Conservation (phyloP, 2,797 vertebrate genomes). For the Pteropus rufus region DNA sequence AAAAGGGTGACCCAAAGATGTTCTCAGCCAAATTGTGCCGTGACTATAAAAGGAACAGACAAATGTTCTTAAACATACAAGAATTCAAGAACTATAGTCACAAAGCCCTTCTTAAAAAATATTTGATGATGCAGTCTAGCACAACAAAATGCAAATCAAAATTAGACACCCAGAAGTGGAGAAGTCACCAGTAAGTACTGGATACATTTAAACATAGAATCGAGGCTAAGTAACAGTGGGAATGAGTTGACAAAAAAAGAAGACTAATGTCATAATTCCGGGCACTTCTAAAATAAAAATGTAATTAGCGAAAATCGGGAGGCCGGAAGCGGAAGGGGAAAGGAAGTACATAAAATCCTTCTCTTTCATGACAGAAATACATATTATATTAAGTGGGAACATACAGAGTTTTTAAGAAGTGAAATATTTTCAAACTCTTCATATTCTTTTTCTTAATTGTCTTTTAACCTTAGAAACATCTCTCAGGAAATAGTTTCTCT, state of each 20-base stretch:
- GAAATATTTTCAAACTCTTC: background rate
- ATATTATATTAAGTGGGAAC: background rate
- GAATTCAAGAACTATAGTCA: background rate
- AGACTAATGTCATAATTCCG: background rate
- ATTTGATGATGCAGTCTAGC: background rate
- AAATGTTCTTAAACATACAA: background rate
- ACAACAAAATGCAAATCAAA: background rate
- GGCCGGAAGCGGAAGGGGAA: background rate
- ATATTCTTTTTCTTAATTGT: background rate
- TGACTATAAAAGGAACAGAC: background rate
- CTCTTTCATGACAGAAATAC: background rate
- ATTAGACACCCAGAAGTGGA: background rate
- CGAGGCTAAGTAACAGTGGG: background rate
- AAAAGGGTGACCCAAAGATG: no score
- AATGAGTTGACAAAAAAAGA: background rate
- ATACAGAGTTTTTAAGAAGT: background rate
- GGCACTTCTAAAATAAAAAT: conserved; percentile 6
- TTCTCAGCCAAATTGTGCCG: background rate
- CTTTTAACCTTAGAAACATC: background rate
- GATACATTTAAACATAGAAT: background rate
- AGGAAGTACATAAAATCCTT: background rate
- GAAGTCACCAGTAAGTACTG: background rate
- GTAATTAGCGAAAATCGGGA: background rate
- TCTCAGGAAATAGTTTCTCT: background rate
- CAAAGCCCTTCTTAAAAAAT: background rate